Base-by-base conservation (phyloP, 2,888 invertebrate genomes). In the Spicauda simplicius region DNA sequence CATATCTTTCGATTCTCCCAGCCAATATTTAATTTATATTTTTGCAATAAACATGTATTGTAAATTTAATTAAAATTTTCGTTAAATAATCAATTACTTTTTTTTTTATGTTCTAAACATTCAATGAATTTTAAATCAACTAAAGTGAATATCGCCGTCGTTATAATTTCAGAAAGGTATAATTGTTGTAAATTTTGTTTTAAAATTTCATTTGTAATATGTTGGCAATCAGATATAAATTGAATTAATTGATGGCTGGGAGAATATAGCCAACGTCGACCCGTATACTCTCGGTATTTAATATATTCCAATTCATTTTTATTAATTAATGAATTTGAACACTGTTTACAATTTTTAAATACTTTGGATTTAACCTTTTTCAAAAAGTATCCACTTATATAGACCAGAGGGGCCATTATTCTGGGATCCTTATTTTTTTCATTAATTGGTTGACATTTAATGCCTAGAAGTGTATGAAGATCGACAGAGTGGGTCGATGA, bases 331-430 rank as follows among this genome's bases (percentile, higher is more conserved):
- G n/a, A n/a, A n/a, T n/a, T n/a, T n/a, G n/a, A n/a, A n/a, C n/a
- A n/a, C n/a, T n/a, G n/a, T 3, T 10, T 11, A 63, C 54, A 63
- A 10, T 6, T 11, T 45, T 55, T 45, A 37, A 33, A 63, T 7
- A 53, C 12, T 2, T 41, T 18, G 0, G 2, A 7, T n/a, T 62
- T 62, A 1, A 30, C 5, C 30, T 45, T 63, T 45, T 63, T 45
- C 6, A 55, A 19, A 63, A 54, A 45, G 45, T 55, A 60, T 4
- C 60, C 60, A 52, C 53, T 62, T 41, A 54, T n/a, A 30, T 64
- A 64, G 25, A 48, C 8, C n/a, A 64, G 12, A 5, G 50, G 20
- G 2, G 30, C 45, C 2, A 55, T 20, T 18, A 20, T 45, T 55
- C 18, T 25, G 1, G 63, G 55, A 16, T 63, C 45, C 0, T 5